Evolutionary conservation across 2,113 vertebrate species (phyloP), one percentile per base, ranked within the genome.

Genomic region (Laticauda colubrina): DNA sequence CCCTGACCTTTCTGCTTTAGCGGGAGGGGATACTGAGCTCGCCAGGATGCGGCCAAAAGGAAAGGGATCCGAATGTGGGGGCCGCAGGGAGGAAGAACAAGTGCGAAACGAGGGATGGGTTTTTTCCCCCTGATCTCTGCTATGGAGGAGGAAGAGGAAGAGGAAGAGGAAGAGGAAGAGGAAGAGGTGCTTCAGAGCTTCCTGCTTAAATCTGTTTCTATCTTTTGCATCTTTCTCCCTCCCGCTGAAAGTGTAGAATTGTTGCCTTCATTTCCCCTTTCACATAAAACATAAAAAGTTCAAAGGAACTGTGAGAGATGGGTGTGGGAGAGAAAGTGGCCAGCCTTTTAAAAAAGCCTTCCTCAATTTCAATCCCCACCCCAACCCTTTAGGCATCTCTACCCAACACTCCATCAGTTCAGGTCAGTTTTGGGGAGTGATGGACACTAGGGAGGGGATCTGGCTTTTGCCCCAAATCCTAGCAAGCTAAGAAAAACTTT

Each of bases 401-500:
- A 95, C 97, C 97, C 97, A 96, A 91, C 95, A 96, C 97, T 96
- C 97, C 98, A 98, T 98, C 98, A 51, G 97, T 98, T 97, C 97
- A 95, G 95, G 96, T 97, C 98, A 96, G 95, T 96, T 94, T 93
- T 96, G 96, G 96, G 96, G 96, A 97, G 96, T 75, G 69, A 15
- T 1, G 48, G 48, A 51, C 48, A 9, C 48, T 51, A 8, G 48
- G 1, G 48, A 51, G 24, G 59, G 10, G 10, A 26, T 1, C 96
- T 96, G 64, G n/a, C 98, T 98, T 98, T 98, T 98, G 98, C 98
- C 98, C 98, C 98, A 98, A 98, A 64, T 26, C 97, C 97, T 98
- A 98, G 97, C 97, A 94, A 96, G 98, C 97, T 97, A 98, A 98
- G 97, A 97, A 96, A 98, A 98, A 98, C 97, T 98, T 98, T 98